phyloP scores from a whole-genome alignment of 2,888 invertebrate genomes.

The Serrognathus titanus region DNA sequence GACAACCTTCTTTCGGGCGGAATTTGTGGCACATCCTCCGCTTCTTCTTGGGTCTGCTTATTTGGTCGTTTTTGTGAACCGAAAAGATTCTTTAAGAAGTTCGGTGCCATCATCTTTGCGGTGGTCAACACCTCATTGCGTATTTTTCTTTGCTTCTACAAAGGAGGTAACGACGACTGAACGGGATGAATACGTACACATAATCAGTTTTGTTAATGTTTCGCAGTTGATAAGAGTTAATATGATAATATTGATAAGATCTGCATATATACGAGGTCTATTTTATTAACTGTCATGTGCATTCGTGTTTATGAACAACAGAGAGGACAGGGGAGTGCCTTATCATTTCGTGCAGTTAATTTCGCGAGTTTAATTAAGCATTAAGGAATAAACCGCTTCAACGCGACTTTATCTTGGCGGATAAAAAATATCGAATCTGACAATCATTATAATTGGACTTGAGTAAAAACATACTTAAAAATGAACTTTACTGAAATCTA shows the following conservation, averaged over 20 bases:
- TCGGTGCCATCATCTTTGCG: constrained; percentile 5
- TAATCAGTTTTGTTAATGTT: constrained; percentile 7
- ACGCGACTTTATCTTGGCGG: not conserved
- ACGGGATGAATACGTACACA: not conserved
- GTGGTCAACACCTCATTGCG: not conserved
- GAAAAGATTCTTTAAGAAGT: constrained; percentile 12
- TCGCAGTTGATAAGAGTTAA: constrained; percentile 14
- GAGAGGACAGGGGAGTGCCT: not conserved
- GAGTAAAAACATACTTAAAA: too few relatives aligned
- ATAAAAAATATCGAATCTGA: too few relatives aligned
- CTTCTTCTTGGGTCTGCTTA: constrained; percentile 1
- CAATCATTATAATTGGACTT: too few relatives aligned
- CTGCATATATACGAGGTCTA: constrained; percentile 12
- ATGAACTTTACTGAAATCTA: too few relatives aligned
- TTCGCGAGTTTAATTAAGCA: not conserved
- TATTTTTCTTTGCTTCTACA: not conserved
- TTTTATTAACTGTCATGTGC: constrained; percentile 4
- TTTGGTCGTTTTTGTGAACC: not conserved
- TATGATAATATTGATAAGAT: constrained; percentile 22
- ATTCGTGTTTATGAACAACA: not conserved
- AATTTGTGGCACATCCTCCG: constrained; percentile 5
- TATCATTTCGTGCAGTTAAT: not conserved
- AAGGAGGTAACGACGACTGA: not conserved
- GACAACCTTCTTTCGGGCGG: constrained; percentile 26
- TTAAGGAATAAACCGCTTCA: not conserved